Evolutionary conservation across 2,797 vertebrate species (phyloP).

Genomic region (Rhincodon typus): DNA sequence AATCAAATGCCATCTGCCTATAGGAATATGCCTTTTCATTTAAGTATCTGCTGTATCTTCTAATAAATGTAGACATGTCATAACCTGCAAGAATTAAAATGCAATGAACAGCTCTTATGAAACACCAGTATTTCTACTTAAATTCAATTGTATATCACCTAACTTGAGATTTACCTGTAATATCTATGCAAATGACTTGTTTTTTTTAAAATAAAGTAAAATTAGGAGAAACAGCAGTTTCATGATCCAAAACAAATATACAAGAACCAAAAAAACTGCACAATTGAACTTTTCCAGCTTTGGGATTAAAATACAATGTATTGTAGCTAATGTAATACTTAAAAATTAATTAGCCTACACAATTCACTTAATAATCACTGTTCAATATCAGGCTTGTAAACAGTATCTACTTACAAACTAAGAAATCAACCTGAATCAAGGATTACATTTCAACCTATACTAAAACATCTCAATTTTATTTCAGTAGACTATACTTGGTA

Average conservation of each 20-base stretch:
- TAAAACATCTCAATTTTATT: neutral
- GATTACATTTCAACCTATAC: neutral
- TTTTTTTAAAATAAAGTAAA: neutral
- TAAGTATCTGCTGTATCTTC: conserved; percentile 93
- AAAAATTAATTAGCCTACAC: neutral
- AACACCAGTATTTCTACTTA: neutral
- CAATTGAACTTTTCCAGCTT: neutral
- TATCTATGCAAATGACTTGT: neutral
- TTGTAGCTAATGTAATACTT: neutral
- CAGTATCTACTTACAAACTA: neutral
- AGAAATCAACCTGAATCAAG: neutral
- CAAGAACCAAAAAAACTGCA: neutral
- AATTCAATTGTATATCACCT: neutral
- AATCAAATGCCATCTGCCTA: conserved; percentile 98
- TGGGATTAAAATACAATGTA: neutral
- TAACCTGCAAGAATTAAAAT: conserved; percentile 67
- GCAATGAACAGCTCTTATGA: neutral
- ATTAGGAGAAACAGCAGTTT: neutral
- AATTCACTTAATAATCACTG: neutral
- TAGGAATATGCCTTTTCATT: conserved; percentile 98
- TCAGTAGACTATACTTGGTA: neutral
- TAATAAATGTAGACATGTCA: conserved; percentile 99
- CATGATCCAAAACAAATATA: neutral
- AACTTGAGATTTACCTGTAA: neutral
- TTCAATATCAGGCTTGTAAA: neutral